These are phyloP conservation scores for Meghimatium bilineatum DNA, from an alignment of 2,888 invertebrate species.

Conservation along the genomic window DNA sequence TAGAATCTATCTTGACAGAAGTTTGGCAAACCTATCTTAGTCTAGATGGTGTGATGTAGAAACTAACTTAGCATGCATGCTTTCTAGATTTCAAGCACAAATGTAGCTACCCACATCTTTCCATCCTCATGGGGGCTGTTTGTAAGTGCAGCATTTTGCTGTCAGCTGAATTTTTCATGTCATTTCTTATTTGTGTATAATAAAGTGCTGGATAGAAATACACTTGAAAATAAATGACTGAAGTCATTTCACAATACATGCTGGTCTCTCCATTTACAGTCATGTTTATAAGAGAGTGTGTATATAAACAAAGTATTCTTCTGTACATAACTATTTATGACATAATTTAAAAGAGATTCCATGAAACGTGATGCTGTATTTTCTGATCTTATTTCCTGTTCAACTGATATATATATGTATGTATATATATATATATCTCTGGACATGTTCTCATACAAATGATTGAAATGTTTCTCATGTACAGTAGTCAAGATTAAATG, in stretches of 20 bases:
- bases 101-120: no score
- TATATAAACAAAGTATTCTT: not conserved
- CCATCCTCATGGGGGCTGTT: no score
- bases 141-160: no score
- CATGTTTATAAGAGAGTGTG: not conserved
- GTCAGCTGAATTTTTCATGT: no score
- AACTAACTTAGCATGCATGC: no score
- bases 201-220: no score
- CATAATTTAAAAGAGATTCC: constrained; percentile 14
- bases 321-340: constrained; percentile 17
- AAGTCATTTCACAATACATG: not conserved
- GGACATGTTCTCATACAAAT: not conserved
- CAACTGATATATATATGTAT: no score
- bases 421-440: not conserved
- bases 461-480: not conserved
- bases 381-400: not conserved
- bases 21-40: no score
- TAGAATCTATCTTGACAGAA: no score
- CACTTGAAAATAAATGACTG: not conserved
- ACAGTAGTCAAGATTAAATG: not conserved
- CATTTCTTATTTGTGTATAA: no score
- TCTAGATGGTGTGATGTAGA: no score
- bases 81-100: no score
- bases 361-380: not conserved
- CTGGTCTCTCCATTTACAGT: not conserved